Evolutionary conservation across 2,113 vertebrate species (phyloP).

Genomic region (Corvus moneduloides): DNA sequence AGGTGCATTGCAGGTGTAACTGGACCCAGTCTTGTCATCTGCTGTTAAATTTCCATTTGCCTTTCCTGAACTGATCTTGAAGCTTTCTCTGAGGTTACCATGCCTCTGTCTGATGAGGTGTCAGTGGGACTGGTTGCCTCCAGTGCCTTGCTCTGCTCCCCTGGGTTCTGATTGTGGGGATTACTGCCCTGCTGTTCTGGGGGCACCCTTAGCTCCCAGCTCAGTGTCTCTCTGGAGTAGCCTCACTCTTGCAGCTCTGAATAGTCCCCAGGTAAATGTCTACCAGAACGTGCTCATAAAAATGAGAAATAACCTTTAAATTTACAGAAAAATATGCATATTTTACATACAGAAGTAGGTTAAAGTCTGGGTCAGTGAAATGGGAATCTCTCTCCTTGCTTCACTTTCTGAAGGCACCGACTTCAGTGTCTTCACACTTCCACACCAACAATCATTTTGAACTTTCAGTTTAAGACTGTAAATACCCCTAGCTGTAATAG

Average conservation of each 20-base stretch:
- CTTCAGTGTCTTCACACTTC: neutral
- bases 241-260: neutral
- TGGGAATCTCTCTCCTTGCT: neutral
- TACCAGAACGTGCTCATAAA: neutral
- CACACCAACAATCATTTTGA: neutral
- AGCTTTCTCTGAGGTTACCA: neutral
- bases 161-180: rapidly evolving
- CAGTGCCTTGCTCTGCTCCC: neutral
- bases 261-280: neutral
- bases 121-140: neutral
- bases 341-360: neutral
- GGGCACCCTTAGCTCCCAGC: neutral
- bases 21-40: neutral
- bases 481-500: neutral
- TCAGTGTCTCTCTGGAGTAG: neutral
- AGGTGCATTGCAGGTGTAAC: neutral
- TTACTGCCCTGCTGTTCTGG: neutral
- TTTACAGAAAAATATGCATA: neutral
- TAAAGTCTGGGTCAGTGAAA: neutral
- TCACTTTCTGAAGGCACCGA: neutral
- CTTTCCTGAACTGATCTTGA: neutral
- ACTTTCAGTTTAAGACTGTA: neutral
- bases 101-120: neutral
- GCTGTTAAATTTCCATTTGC: neutral
- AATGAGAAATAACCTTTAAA: neutral